Evolutionary conservation across 1,140 invertebrate species (phyloP).

Genomic region (Lucilia sericata): DNA sequence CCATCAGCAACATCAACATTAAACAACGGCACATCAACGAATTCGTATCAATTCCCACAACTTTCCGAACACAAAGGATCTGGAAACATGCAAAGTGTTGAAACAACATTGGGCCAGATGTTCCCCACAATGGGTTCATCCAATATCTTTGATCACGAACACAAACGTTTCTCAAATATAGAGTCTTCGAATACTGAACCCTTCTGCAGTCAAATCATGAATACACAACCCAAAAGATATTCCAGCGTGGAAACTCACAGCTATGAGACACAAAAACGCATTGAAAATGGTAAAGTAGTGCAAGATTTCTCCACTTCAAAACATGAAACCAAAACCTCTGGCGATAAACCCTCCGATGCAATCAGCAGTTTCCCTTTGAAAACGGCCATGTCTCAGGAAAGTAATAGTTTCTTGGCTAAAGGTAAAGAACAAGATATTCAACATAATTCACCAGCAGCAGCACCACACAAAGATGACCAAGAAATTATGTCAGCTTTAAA

Average conservation of each 20-base stretch:
- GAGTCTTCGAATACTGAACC: slow-evolving; percentile 49
- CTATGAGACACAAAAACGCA: slow-evolving; percentile 60
- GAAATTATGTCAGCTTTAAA: slow-evolving; percentile 66
- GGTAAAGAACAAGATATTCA: neutral
- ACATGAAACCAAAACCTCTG: slow-evolving; percentile 52
- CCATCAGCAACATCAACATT: slow-evolving; percentile 40
- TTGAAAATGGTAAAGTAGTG: slow-evolving; percentile 63
- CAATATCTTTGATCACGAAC: slow-evolving; percentile 60
- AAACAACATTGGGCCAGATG: slow-evolving; percentile 61
- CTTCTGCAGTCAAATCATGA: slow-evolving; percentile 38
- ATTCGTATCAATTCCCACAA: slow-evolving; percentile 42
- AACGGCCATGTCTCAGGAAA: neutral
- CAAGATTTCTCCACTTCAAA: slow-evolving; percentile 58
- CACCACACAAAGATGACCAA: slow-evolving; percentile 26
- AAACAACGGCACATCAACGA: slow-evolving; percentile 35
- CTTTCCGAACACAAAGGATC: slow-evolving; percentile 19
- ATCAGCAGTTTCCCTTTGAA: neutral
- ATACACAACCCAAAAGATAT: slow-evolving; percentile 55
- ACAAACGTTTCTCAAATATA: slow-evolving; percentile 64
- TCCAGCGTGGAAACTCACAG: slow-evolving; percentile 65
- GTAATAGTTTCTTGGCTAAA: neutral
- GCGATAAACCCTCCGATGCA: slow-evolving; percentile 47
- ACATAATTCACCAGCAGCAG: neutral
- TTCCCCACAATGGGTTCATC: slow-evolving; percentile 56
- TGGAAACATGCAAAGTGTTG: slow-evolving; percentile 52